phyloP scores from a whole-genome alignment of 2,888 invertebrate genomes.

The Neoitamus cyanurus region DNA sequence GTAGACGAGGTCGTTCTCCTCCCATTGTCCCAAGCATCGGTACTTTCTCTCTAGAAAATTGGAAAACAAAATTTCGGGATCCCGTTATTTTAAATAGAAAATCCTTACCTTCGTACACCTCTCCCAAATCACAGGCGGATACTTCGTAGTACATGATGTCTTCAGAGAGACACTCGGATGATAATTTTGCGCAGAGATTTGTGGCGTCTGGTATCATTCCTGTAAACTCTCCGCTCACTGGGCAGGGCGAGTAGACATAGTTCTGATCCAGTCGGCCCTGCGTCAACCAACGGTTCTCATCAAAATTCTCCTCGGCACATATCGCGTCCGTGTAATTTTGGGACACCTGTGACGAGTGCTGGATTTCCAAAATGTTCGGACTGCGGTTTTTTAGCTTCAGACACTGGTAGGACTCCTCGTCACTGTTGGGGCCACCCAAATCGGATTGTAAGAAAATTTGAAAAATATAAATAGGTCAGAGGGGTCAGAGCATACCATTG shows the following conservation, averaged over 20 bases:
- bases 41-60: conserved; percentile 70
- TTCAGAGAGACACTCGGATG: conserved; percentile 73
- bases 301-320: conserved; percentile 68
- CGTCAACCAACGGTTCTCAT: conserved; percentile 71
- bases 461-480: not conserved
- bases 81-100: conserved; percentile 50
- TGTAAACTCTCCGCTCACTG: conserved; percentile 74
- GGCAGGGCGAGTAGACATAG: conserved; percentile 68
- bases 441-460: not conserved
- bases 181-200: conserved; percentile 73
- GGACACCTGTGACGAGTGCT: conserved; percentile 50
- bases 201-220: conserved; percentile 73
- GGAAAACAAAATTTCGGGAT: not conserved
- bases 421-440: conserved; percentile 46
- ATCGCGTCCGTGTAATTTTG: conserved; percentile 20
- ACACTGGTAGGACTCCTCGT: conserved; percentile 54
- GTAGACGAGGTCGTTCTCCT: conserved; percentile 72
- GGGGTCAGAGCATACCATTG: conserved; percentile 63
- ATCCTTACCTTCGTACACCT: conserved; percentile 71
- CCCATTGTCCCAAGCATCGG: conserved; percentile 75
- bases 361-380: conserved; percentile 54
- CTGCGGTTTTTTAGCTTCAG: conserved; percentile 53
- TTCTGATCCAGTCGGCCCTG: conserved; percentile 68
- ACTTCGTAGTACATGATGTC: conserved; percentile 77
- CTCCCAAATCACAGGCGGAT: conserved; percentile 70